phyloP scores from a whole-genome alignment of 2,797 vertebrate species.

The Amphiprion clarkii region DNA sequence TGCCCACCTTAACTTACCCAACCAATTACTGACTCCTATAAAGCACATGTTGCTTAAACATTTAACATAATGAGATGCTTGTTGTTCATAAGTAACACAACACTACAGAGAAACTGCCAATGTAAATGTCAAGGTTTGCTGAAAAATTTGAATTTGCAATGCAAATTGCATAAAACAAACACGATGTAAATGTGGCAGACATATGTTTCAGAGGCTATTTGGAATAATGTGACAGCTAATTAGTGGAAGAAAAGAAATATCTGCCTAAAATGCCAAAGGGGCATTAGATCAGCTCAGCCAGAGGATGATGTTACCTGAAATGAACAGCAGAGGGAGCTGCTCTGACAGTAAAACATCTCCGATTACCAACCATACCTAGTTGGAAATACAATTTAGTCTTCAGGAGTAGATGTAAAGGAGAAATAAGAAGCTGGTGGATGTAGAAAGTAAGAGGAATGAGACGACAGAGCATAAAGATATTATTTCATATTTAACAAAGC shows the following conservation, averaged over 20 bases:
- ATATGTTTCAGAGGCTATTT: constrained; percentile 7
- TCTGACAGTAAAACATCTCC: constrained; percentile 7
- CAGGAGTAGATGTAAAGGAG: constrained; percentile 1
- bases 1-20: neutral
- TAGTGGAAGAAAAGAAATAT: constrained; percentile 21
- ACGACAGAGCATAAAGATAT: neutral
- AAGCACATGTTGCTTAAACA: neutral
- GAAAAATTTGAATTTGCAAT: neutral
- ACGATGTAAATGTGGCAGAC: neutral
- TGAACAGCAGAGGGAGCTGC: constrained; percentile 68
- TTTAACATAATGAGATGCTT: neutral
- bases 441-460: neutral
- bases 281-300: constrained; percentile 8
- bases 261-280: constrained; percentile 40
- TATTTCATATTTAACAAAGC: neutral
- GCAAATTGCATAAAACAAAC: neutral
- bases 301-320: neutral
- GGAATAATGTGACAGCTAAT: constrained; percentile 55
- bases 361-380: neutral
- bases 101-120: neutral
- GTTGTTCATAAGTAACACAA: neutral
- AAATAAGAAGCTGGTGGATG: neutral
- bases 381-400: neutral
- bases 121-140: neutral
- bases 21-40: neutral